Base-by-base conservation (phyloP, 1,140 invertebrate species). In the Drosophila pseudoananassae region DNA sequence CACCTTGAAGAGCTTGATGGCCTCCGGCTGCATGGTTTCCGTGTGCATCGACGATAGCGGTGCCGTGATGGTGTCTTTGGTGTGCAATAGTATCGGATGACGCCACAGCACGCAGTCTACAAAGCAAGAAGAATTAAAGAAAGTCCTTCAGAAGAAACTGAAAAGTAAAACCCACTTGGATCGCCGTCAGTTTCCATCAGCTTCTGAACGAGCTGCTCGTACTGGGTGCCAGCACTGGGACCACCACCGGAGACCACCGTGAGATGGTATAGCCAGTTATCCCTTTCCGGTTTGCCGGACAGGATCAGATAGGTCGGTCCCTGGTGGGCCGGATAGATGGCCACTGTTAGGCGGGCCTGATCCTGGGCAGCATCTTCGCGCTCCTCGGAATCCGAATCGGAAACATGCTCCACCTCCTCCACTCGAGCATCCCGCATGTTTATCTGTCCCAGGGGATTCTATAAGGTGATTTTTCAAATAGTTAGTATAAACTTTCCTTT, bases 101-200 rank as follows among this genome's bases (percentile, higher is more conserved):
- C 97, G 95, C 98, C 98, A 99, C 45, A 98, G 93, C 15, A 97
- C 97, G 92, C 97, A 98, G 92, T 95, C 96, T 96, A 92, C 29
- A 93, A 72, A 33, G 17, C 10, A 45, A 9, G 2, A 4, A 23
- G 3, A 23, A 14, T 31, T n/a, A 0, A 0, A 10, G 1, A 10
- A 0, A 7, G 27, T 10, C 6, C 3, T 49, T 3, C 2, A 14
- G 25, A 27, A 27, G 25, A 27, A 2, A 7, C 3, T 1, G 4
- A 40, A 40, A 43, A 5, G 4, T 15, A 4, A 3, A 0, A 57
- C 77, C 94, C 92, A 96, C 96, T 97, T n/a, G 97, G 95, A 93
- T 98, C 97, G 4, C 97, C 98, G 83, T 98, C 97, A 12, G 96
- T 96, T 92, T 98, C 97, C 97, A 99, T 98, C 9, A 99, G 93